Evolutionary conservation across 2,888 invertebrate genomes (phyloP).

Genomic region (Slavum lentiscoides): DNA sequence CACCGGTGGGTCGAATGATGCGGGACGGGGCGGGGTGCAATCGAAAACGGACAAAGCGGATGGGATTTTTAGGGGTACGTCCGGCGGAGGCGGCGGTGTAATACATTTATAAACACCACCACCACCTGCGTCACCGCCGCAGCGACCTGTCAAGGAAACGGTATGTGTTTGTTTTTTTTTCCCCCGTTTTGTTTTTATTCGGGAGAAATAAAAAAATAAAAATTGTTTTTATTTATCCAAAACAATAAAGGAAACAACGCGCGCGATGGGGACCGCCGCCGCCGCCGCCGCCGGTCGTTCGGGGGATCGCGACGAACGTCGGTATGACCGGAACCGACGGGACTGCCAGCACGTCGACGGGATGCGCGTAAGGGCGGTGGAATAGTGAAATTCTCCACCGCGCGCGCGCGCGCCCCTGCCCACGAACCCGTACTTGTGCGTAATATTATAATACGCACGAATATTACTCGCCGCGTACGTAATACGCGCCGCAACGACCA

Average conservation of each 20-base stretch:
- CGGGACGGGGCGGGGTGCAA: no score
- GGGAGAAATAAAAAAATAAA: not conserved
- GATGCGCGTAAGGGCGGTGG: constrained; percentile 16
- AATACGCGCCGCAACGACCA: not conserved
- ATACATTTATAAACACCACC: not conserved
- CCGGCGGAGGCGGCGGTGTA: not conserved
- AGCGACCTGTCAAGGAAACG: constrained; percentile 26
- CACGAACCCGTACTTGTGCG: not conserved
- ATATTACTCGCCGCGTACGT: not conserved
- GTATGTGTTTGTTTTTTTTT: not conserved
- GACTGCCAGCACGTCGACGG: constrained; percentile 2
- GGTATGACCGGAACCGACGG: constrained; percentile 36
- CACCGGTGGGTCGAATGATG: not conserved
- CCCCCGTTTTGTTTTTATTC: not conserved
- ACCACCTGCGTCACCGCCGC: not conserved
- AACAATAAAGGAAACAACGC: constrained; percentile 41
- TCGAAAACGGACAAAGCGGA: constrained; percentile 33
- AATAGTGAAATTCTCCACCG: constrained; percentile 21
- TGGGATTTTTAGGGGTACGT: constrained; percentile 24
- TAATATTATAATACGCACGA: no score
- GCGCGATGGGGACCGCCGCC: not conserved
- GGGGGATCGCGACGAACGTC: constrained; percentile 3
- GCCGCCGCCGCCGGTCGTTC: constrained; percentile 6
- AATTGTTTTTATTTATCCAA: constrained; percentile 41
- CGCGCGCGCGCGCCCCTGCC: not conserved